Evolutionary conservation across 2,888 invertebrate species (phyloP), one percentile per base, ranked within the genome.

Genomic region (Maniola hyperantus): DNA sequence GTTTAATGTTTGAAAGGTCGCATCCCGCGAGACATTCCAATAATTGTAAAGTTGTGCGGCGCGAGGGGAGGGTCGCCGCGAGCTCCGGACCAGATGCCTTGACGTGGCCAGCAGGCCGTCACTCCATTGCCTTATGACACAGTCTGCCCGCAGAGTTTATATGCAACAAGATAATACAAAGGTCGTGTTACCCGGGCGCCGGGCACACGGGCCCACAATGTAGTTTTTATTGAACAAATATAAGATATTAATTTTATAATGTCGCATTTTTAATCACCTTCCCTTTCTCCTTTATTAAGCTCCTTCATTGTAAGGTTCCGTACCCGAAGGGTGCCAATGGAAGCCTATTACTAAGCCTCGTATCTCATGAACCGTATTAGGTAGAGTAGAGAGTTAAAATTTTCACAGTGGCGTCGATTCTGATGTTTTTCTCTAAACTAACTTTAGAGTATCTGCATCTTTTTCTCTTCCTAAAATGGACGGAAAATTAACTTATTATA

Each of bases 181-280:
- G 91, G 91, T 83, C 91, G 91, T 90, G 91, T 92, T 91, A 91
- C 92, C 91, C 90, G 91, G 91, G 88, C 89, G 83, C 91, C 90
- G 91, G 91, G 90, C 85, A 87, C 89, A 89, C 90, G 86, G 91
- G 91, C 91, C 92, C 92, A 90, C 91, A 90, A 87, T 91, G 89
- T 92, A 92, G 91, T 91, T 92, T 90, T 90, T 92, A 92, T 86
- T 91, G 91, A 92, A 92, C 92, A 91, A 92, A 92, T 92, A 91
- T 91, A 92, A 92, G 88, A 91, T 91, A 92, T 92, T 92, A 91
- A 91, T 91, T 92, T 92, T 91, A 91, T 91, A 91, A 91, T 86
- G 88, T 88, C 70, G 88, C 82, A 85, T 85, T 89, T 91, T 90
- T 83, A 75, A 74, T 79, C 74, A 51, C 20, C 39, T 53, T 48